A percentile compares a stretch with the other conserved stretches of the same genome.
These are phyloP conservation scores for Henricia sp. DNA, from an alignment of 53 echinoderm and acorn worm species.

Conservation along the genomic window DNA sequence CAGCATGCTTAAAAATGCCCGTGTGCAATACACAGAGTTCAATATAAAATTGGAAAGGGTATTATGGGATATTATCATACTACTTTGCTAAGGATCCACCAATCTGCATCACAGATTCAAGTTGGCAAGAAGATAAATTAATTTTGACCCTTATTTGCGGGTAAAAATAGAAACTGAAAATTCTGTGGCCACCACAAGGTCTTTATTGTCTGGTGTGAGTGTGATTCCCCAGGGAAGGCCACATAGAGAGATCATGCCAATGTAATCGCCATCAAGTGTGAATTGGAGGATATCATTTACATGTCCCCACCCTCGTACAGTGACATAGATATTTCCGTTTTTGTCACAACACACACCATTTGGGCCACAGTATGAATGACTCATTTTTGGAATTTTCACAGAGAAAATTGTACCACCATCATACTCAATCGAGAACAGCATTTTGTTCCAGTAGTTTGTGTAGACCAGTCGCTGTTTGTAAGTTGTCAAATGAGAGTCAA, in stretches of 20 bases:
- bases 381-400: background rate
- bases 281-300: background rate
- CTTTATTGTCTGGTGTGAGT: background rate
- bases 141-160: background rate
- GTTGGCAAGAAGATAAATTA: background rate
- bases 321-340: background rate
- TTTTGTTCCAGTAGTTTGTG: background rate
- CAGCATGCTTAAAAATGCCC: no score
- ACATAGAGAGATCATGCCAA: conserved; percentile 8
- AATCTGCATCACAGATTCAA: no score
- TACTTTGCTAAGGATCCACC: no score
- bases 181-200: conserved; percentile 22
- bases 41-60: no score
- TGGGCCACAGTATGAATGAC: background rate
- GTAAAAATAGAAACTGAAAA: conserved; percentile 5
- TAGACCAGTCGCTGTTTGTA: conserved; percentile 10
- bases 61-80: no score
- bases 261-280: conserved; percentile 16
- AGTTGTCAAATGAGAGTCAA: conserved; percentile 6
- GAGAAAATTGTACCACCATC: background rate
- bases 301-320: background rate
- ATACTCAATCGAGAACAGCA: background rate
- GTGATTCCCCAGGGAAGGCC: conserved; percentile 1
- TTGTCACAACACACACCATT: conserved; percentile 10
- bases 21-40: no score